Percentiles rank a stretch among this genome's conserved stretches.
Evolutionary conservation across 2,888 invertebrate genomes (phyloP).

Genomic region (Stenoptilia bipunctidactyla): DNA sequence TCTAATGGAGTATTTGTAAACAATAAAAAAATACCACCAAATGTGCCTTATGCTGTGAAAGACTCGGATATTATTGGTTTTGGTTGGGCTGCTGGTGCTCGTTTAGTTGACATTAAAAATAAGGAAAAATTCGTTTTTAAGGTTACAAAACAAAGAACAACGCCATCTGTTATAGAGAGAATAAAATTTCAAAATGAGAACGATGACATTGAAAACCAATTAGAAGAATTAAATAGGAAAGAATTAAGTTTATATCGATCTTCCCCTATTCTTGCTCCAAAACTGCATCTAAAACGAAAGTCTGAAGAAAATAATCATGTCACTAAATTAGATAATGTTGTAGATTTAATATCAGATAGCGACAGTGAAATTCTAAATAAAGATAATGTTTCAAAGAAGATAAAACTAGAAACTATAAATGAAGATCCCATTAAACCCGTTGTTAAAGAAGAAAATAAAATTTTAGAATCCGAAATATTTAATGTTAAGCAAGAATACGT

Average conservation of each 20-base stretch:
- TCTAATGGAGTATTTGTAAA: slow-evolving; percentile 73
- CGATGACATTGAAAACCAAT: slow-evolving; percentile 30
- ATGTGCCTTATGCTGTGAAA: slow-evolving; percentile 34
- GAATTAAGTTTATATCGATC: slow-evolving; percentile 11
- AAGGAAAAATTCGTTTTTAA: slow-evolving; percentile 49
- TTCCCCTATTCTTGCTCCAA: slow-evolving; percentile 18
- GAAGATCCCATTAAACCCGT: slow-evolving; percentile 20
- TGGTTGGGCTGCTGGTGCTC: slow-evolving; percentile 48
- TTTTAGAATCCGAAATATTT: slow-evolving; percentile 43
- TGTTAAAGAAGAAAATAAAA: slow-evolving; percentile 26
- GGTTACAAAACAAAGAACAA: slow-evolving; percentile 26
- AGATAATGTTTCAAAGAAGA: slow-evolving; percentile 22
- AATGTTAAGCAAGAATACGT: slow-evolving; percentile 51
- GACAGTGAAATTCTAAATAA: slow-evolving; percentile 25
- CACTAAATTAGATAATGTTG: slow-evolving; percentile 18
- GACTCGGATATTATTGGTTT: slow-evolving; percentile 66
- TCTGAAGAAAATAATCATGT: slow-evolving; percentile 21
- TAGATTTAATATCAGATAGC: slow-evolving; percentile 37
- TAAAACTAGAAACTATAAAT: slow-evolving; percentile 26
- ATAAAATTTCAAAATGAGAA: slow-evolving; percentile 37
- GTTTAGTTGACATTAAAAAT: slow-evolving; percentile 33
- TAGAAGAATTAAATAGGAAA: slow-evolving; percentile 21
- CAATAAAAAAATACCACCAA: slow-evolving; percentile 36
- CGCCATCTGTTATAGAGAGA: slow-evolving; percentile 20
- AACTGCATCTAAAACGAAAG: slow-evolving; percentile 33